Conservation (phyloP, 1,140 invertebrate genomes). For the Maconellicoccus hirsutus region DNA sequence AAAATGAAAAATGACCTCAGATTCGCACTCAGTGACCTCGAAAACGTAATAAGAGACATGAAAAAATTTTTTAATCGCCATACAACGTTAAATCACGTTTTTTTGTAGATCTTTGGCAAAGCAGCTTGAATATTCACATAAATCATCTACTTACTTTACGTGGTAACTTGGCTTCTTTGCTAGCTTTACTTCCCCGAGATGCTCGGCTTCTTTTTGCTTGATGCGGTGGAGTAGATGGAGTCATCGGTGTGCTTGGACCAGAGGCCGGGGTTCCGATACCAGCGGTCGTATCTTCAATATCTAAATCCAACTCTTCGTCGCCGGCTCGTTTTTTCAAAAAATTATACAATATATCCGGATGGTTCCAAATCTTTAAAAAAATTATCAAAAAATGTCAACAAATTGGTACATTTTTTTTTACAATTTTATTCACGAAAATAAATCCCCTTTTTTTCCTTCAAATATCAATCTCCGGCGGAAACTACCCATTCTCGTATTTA, state of each 20-base stretch:
- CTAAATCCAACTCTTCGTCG: conserved; percentile 76
- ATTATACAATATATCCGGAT: conserved; percentile 92
- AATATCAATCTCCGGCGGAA: too few species aligned
- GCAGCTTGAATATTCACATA: background rate
- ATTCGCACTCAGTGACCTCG: too few species aligned
- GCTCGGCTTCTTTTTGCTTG: conserved; percentile 29
- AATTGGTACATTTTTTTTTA: too few species aligned
- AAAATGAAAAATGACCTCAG: too few species aligned
- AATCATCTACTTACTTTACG: conserved; percentile 25
- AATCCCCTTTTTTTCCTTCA: conserved; percentile 21
- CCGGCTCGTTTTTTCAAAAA: conserved; percentile 71
- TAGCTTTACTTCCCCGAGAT: conserved; percentile 32
- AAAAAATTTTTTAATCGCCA: too few species aligned
- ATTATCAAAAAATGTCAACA: conserved; percentile 26
- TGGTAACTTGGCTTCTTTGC: conserved; percentile 17
- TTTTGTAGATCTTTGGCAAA: too few species aligned
- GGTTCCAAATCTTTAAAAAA: conserved; percentile 83
- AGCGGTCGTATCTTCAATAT: conserved; percentile 46
- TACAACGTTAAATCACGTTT: too few species aligned
- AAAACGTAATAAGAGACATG: too few species aligned
- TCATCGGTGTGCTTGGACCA: conserved; percentile 27
- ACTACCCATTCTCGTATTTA: too few species aligned
- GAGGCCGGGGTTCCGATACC: conserved; percentile 34
- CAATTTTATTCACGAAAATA: background rate
- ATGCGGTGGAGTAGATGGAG: conserved; percentile 26